phyloP scores from a whole-genome alignment of 2,113 vertebrate genomes.

The Zootoca vivipara region DNA sequence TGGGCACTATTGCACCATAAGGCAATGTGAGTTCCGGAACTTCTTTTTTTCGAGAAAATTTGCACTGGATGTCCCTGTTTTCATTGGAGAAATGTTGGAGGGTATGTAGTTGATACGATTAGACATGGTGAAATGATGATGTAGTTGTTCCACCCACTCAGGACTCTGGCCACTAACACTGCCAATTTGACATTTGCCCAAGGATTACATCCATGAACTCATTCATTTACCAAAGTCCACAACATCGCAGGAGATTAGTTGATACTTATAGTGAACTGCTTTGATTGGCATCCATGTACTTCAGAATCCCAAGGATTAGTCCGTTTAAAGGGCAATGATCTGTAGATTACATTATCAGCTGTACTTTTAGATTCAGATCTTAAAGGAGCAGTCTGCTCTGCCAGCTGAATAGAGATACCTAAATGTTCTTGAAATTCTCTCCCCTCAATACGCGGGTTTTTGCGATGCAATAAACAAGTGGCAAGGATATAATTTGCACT shows the following conservation, averaged over 20 bases:
- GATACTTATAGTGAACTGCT: neutral
- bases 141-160: neutral
- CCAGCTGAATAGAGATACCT: neutral
- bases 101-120: neutral
- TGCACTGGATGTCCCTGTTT: too few relatives aligned
- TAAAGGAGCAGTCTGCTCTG: neutral
- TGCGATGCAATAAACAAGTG: neutral
- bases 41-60: too few relatives aligned
- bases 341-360: neutral
- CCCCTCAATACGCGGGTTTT: neutral
- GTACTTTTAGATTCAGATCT: neutral
- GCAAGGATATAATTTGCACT: neutral
- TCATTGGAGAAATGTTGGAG: too few relatives aligned
- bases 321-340: neutral
- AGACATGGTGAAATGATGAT: neutral
- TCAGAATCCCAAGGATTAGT: neutral
- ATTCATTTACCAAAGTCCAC: slow-evolving; percentile 9
- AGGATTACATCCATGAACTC: neutral
- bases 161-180: neutral
- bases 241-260: neutral
- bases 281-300: neutral
- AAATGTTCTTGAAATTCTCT: neutral
- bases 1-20: too few relatives aligned
- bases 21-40: too few relatives aligned
- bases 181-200: neutral